Percentiles rank a stretch among this genome's conserved stretches.
These are phyloP conservation scores for Diadophis punctatus DNA, from an alignment of 2,113 vertebrate genomes.

Conservation along the genomic window DNA sequence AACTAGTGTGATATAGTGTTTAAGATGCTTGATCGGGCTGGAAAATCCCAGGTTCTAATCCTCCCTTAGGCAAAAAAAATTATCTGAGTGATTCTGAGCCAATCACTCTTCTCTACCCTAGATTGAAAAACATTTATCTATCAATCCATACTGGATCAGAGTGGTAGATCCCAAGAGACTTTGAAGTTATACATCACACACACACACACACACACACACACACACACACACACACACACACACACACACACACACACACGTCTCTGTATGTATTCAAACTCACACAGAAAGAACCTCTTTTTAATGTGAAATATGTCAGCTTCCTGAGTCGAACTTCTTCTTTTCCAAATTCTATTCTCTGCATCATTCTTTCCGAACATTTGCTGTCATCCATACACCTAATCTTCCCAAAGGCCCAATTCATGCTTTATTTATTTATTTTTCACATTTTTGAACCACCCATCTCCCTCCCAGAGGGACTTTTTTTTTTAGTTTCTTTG, in stretches of 20 bases:
- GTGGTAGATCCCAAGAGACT: not conserved
- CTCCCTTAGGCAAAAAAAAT: not conserved
- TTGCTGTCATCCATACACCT: not conserved
- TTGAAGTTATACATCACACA: not conserved
- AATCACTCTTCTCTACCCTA: not conserved
- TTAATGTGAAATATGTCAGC: not conserved
- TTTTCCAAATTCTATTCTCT: not conserved
- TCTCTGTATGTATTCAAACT: not conserved
- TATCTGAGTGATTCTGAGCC: not conserved
- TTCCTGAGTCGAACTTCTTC: not conserved
- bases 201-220: no score
- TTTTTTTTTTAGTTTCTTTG: not conserved
- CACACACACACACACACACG: not conserved
- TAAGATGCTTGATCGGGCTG: not conserved
- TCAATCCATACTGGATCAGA: not conserved
- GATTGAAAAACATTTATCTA: not conserved
- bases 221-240: not conserved
- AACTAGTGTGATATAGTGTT: not conserved
- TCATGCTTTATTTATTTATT: not conserved
- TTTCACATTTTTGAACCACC: not conserved
- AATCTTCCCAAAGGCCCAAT: not conserved
- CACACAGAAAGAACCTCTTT: not conserved
- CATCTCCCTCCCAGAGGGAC: not conserved
- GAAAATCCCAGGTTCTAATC: not conserved
- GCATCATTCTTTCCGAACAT: not conserved